phyloP scores from a whole-genome alignment of 2,797 vertebrate genomes.

The Emys orbicularis region DNA sequence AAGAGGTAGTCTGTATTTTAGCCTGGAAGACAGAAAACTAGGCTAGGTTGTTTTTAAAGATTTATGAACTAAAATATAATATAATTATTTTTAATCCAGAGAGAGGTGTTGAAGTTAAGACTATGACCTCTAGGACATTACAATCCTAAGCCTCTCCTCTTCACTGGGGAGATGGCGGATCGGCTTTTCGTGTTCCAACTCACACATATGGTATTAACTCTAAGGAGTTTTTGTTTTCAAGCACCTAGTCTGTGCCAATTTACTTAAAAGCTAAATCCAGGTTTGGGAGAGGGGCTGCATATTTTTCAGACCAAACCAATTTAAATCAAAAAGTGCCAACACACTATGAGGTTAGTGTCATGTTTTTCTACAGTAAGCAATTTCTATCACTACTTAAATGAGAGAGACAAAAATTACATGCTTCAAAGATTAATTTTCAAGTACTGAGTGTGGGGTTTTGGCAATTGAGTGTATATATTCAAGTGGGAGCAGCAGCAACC shows the following conservation, averaged over 20 bases:
- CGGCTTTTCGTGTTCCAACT: constrained; percentile 22
- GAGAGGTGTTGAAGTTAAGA: constrained; percentile 28
- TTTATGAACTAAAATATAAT: constrained; percentile 37
- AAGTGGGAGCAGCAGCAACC: constrained; percentile 12
- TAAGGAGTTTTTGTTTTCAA: neutral
- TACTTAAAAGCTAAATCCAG: constrained; percentile 64
- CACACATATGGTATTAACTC: neutral
- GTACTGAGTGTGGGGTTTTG: constrained; percentile 29
- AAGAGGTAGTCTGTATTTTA: neutral
- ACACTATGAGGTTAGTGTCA: constrained; percentile 68
- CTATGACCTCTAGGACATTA: neutral
- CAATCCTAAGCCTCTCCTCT: constrained; percentile 23
- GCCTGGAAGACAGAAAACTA: constrained; percentile 12
- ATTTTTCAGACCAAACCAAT: constrained; percentile 63
- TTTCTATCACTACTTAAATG: constrained; percentile 70
- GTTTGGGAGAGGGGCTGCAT: constrained; percentile 60
- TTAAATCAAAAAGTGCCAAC: constrained; percentile 68
- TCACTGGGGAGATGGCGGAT: neutral
- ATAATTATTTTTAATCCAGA: constrained; percentile 56
- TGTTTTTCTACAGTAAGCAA: constrained; percentile 76
- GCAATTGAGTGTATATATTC: neutral
- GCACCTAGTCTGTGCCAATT: constrained; percentile 37
- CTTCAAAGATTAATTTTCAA: constrained; percentile 67
- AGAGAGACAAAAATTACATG: constrained; percentile 55
- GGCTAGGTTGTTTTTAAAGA: constrained; percentile 29